Percentiles rank a stretch among this genome's conserved stretches.
Conservation (phyloP, 2,888 invertebrate genomes). For the Torymus auratus region DNA sequence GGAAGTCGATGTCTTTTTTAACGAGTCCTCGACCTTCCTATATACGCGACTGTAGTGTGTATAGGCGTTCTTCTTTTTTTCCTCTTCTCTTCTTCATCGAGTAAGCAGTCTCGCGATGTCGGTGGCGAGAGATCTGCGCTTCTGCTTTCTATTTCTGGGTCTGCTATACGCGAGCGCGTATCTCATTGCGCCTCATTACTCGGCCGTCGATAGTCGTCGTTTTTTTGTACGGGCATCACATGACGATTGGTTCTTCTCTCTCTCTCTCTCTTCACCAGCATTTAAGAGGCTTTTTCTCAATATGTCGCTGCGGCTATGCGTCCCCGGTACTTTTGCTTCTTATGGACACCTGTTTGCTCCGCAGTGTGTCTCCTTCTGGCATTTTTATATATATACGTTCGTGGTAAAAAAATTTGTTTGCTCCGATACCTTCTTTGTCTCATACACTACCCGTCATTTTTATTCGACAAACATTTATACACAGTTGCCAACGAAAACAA, state of each 20-base stretch:
- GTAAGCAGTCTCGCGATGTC: too few relatives aligned
- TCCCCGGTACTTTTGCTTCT: background rate
- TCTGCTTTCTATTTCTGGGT: constrained; percentile 29
- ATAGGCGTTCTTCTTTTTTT: background rate
- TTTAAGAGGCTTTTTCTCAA: constrained; percentile 18
- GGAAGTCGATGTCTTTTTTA: constrained; percentile 49
- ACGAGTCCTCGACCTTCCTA: constrained; percentile 50
- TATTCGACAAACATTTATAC: too few relatives aligned
- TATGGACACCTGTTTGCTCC: constrained; percentile 17
- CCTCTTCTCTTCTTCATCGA: background rate
- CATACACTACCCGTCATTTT: too few relatives aligned
- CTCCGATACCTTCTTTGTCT: background rate
- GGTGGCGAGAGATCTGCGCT: too few relatives aligned
- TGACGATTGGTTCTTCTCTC: too few relatives aligned
- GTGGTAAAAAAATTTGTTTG: background rate
- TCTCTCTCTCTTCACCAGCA: background rate
- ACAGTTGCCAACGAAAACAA: too few relatives aligned
- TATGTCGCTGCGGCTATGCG: background rate
- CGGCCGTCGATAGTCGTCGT: constrained; percentile 25
- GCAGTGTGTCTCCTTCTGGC: background rate
- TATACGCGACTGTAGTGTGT: background rate
- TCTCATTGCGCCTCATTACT: constrained; percentile 47
- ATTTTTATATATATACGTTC: background rate
- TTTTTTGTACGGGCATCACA: background rate
- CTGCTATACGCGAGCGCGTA: background rate